Base-by-base conservation (phyloP, 2,797 vertebrate species). In the Tenualosa ilisha region DNA sequence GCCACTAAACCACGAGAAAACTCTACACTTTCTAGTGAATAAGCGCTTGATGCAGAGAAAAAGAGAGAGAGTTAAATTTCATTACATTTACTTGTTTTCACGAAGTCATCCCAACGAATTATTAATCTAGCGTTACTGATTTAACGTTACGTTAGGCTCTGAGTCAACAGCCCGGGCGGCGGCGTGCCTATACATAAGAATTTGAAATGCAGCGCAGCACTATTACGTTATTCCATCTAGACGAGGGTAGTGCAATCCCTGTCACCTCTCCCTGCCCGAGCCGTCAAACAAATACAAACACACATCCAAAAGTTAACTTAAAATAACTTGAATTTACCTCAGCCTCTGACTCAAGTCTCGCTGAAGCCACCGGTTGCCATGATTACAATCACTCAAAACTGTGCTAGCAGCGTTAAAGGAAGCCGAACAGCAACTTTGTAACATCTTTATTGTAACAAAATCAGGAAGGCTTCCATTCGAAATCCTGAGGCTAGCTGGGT, bases 21-120 rank as follows among this genome's bases (percentile, higher is more conserved):
- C 24, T 31, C 31, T 31, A 31, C 31, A 15, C 12, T 13, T 53
- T 15, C 13, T 3, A 53, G 12, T 53, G 12, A 53, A 53, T 15
- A 51, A 2, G 53, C 5, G 53, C 15, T 20, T 56, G 56, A 59
- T 6, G 20, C 3, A 59, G 5, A 22, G 56, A 59, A 3, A 59
- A 15, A 17, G 56, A 22, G 56, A 59, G 56, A 88, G 84, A 86
- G 20, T 82, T 82, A 68, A 4, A 65, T 65, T 65, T 4, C 7
- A n/a, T 59, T 59, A 22, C 17, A 59, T n/a, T 59, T 59, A 59
- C 56, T 59, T 53, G 51, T 53, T 59, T 65, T 65, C 9, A 65
- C 11, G 63, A 26, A 24, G 24, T n/a, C 24, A 65, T 8, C 3
- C 24, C 11, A 9, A 8, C 9, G 63, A 11, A 12, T 65, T 65